Evolutionary conservation across 2,113 vertebrate species (phyloP).

Genomic region (Hypanus sabinus): DNA sequence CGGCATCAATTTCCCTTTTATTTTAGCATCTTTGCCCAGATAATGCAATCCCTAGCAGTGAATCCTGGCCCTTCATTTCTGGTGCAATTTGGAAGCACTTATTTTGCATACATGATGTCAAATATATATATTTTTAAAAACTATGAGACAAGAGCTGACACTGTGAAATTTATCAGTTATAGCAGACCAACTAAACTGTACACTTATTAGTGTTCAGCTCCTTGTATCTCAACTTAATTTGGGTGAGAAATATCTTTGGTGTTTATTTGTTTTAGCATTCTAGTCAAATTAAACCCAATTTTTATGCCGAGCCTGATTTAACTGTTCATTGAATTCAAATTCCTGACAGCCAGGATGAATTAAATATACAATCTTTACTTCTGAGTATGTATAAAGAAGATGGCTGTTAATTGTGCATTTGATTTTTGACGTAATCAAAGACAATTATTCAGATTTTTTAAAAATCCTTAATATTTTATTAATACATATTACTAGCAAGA

Average conservation of each 20-base stretch:
- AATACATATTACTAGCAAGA: neutral
- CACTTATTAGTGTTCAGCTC: neutral
- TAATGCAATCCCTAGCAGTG: neutral
- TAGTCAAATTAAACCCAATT: neutral
- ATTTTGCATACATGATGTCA: neutral
- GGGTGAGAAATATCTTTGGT: neutral
- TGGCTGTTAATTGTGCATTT: neutral
- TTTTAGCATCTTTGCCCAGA: neutral
- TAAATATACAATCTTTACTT: neutral
- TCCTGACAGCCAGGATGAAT: neutral
- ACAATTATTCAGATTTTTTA: neutral
- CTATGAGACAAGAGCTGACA: neutral
- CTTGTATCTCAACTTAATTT: neutral
- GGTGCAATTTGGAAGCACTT: neutral
- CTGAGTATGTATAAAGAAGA: constrained; percentile 10
- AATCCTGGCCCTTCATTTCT: constrained; percentile 25
- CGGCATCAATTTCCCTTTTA: neutral
- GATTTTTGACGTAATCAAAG: neutral
- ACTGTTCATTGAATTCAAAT: neutral
- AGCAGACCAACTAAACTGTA: neutral
- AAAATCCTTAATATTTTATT: neutral
- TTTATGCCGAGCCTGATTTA: neutral
- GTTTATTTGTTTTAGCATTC: neutral
- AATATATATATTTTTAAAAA: too few species aligned
- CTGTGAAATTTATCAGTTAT: neutral